Conservation (phyloP, 2,113 vertebrate genomes). For the Pterocles orientalis region DNA sequence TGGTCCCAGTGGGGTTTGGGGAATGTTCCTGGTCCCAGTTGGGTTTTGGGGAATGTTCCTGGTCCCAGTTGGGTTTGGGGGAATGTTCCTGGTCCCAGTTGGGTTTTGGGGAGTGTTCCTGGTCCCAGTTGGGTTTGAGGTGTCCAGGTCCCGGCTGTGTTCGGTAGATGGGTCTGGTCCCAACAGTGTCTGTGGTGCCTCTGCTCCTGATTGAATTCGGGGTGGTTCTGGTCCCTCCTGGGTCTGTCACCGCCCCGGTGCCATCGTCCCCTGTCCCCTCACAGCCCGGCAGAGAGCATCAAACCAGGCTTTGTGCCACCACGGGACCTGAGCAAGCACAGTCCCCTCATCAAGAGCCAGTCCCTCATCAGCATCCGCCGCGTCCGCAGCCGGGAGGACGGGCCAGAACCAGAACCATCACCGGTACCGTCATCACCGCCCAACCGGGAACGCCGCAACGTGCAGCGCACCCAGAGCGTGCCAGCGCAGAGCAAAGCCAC, state of each 20-base stretch:
- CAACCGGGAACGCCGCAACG: slow-evolving; percentile 21
- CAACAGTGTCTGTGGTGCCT: neutral
- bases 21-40: too few relatives aligned
- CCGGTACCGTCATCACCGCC: fast-evolving
- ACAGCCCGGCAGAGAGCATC: slow-evolving; percentile 59
- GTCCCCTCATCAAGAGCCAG: slow-evolving; percentile 83
- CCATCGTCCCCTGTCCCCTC: fast-evolving
- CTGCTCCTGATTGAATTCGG: neutral
- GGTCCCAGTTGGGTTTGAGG: too few relatives aligned
- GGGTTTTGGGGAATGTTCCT: too few relatives aligned
- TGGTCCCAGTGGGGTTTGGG: too few relatives aligned
- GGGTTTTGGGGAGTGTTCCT: too few relatives aligned
- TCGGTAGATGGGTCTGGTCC: neutral
- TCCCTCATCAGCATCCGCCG: slow-evolving; percentile 79
- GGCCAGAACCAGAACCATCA: fast-evolving
- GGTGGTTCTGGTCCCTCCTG: neutral
- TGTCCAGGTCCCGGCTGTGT: neutral
- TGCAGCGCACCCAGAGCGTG: slow-evolving; percentile 88
- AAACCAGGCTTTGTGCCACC: slow-evolving; percentile 85
- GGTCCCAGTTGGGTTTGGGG: too few relatives aligned
- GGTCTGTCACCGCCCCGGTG: fast-evolving
- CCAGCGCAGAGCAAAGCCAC: slow-evolving; percentile 73
- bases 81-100: too few relatives aligned
- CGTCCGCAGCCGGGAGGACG: slow-evolving; percentile 7
- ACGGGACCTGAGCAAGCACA: slow-evolving; percentile 81